Percentiles rank a stretch among this genome's conserved stretches.
Evolutionary conservation across 2,888 invertebrate genomes (phyloP).

Genomic region (Colletes collaris): DNA sequence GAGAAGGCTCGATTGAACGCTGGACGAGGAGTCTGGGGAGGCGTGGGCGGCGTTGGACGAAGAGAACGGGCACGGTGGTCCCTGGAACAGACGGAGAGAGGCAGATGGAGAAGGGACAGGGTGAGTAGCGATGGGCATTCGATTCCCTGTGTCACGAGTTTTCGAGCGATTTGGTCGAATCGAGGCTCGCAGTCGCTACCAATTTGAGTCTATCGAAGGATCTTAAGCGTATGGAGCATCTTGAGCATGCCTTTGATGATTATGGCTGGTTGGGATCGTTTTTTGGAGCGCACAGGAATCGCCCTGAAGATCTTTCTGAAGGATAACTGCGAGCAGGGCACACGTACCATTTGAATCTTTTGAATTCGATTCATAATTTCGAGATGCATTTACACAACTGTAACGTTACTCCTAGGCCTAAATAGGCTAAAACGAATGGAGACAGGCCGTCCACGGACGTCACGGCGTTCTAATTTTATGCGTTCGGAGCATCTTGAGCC

Average conservation of each 20-base stretch:
- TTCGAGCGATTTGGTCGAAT: conserved; percentile 28
- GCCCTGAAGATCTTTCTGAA: no score
- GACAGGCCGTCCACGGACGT: no score
- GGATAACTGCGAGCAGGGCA: no score
- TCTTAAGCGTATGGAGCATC: not conserved
- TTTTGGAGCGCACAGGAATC: no score
- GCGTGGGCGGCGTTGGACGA: conserved; percentile 11
- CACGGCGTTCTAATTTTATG: no score
- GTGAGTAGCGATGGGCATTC: conserved; percentile 48
- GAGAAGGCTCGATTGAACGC: conserved; percentile 35
- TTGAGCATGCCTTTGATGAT: not conserved
- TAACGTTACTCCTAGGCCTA: no score
- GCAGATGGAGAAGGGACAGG: conserved; percentile 19
- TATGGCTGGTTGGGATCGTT: no score
- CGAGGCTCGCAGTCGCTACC: conserved; percentile 6
- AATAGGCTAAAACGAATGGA: no score
- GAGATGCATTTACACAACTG: no score
- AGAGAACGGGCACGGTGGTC: conserved; percentile 4
- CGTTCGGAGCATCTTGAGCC: not conserved
- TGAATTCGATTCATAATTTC: no score
- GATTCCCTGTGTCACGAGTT: conserved; percentile 45
- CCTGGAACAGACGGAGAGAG: not conserved
- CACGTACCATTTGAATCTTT: no score
- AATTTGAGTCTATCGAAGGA: conserved; percentile 9
- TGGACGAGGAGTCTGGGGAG: not conserved